phyloP scores from a whole-genome alignment of 2,113 vertebrate species.

The Neodon shergylaensis region DNA sequence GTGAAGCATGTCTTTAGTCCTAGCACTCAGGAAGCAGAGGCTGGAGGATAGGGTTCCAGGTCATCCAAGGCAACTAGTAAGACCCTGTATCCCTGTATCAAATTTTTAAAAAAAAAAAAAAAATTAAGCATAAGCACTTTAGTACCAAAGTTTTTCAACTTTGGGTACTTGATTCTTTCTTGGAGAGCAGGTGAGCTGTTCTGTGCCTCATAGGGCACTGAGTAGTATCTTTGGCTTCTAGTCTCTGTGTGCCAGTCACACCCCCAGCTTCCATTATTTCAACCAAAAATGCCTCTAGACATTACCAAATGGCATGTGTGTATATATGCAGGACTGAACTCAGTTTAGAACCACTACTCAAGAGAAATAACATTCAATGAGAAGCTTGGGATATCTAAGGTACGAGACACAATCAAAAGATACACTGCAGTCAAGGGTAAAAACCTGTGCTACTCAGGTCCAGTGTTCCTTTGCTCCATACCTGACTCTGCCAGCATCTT shows the following conservation, averaged over 20 bases:
- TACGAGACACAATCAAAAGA: background rate
- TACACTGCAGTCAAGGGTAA: background rate
- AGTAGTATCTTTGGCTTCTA: background rate
- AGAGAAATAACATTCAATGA: background rate
- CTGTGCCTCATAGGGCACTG: no score
- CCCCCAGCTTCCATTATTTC: background rate
- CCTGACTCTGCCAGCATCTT: constrained; percentile 96
- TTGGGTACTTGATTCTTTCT: background rate
- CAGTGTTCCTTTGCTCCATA: constrained; percentile 67
- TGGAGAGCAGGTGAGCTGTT: background rate
- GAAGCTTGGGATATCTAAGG: background rate
- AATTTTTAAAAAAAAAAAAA: no score
- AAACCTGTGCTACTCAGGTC: background rate
- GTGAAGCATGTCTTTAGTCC: no score
- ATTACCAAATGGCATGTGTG: background rate
- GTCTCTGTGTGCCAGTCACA: background rate
- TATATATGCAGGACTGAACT: background rate
- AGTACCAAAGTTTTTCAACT: background rate
- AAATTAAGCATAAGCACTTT: background rate
- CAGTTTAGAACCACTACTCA: background rate
- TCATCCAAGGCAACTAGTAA: background rate
- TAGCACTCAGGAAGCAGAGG: background rate
- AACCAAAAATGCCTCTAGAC: background rate
- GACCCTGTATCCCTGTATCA: background rate
- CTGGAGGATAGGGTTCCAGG: background rate